Base-by-base conservation (phyloP, 2,113 vertebrate genomes). In the Leuciscus idus region DNA sequence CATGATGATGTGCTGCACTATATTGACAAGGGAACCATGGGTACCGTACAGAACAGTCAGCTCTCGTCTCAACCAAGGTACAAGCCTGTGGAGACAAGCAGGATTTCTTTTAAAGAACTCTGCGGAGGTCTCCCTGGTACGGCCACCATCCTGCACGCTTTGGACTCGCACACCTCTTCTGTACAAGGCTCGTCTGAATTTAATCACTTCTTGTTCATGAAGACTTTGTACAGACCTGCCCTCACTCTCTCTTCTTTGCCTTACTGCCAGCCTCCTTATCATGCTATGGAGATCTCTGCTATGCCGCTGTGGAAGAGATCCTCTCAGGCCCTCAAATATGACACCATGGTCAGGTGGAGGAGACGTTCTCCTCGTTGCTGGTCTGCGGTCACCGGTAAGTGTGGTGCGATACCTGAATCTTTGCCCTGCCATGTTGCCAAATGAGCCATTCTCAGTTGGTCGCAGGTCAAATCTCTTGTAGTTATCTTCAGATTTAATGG, bases 21-120 rank as follows among this genome's bases (percentile, higher is more conserved):
- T 97, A 87, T 96, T 98, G 79, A 97, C 95, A 87, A 98, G 91
- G 33, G 97, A 98, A 0, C 96, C 97, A 3, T 97, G 96, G 23
- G 94, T 91, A 36, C 98, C 98, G 46, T 97, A 98, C 0, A 99
- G 92, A 46, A 98, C 98, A 0, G 92, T 91, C 0, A 99, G 95
- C 82, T 99, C 98, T 85, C 98, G 93, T 87, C 97, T 98, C 74
- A 99, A 12, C 97, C 97, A 99, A 0, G 98, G 98, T 36, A 98
- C 91, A 84, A 99, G 89, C 78, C 98, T 94, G 84, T 99, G 98
- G 28, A 99, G 95, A 88, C 98, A 99, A 30, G 98, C 98, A 0
- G 98, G 96, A 90, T 99, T 99, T 87, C 90, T 94, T 77, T 93
- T 94, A 66, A 98, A 99, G 88, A 99, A 99, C 83, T 97, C 96